Conservation (phyloP, 2,113 vertebrate species). For the Dicrurus megarhynchus region DNA sequence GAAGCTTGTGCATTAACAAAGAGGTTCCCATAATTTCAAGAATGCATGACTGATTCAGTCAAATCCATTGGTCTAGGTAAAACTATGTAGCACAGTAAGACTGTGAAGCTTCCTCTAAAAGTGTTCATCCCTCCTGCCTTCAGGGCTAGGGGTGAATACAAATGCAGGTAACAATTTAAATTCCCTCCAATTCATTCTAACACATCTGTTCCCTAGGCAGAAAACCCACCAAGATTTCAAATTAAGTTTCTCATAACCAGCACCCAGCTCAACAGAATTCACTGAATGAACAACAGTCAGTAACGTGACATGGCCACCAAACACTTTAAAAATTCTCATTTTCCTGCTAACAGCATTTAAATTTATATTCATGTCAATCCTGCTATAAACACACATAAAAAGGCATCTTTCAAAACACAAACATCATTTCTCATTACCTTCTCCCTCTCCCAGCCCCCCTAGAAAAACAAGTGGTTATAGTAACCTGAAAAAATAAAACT, state of each 20-base stretch:
- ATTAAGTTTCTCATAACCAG: background rate
- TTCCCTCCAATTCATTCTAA: background rate
- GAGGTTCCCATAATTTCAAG: background rate
- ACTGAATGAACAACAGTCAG: background rate
- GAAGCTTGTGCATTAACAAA: background rate
- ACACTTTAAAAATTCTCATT: background rate
- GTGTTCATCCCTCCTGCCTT: background rate
- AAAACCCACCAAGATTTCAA: background rate
- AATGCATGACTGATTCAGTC: background rate
- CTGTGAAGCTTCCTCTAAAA: background rate
- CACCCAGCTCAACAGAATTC: background rate
- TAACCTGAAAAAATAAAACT: background rate
- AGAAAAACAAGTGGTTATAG: background rate
- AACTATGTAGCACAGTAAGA: background rate
- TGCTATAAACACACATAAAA: background rate
- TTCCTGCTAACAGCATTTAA: background rate
- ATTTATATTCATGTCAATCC: background rate
- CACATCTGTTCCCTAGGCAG: background rate
- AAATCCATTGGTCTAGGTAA: background rate
- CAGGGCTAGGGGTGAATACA: background rate
- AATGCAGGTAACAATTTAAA: background rate
- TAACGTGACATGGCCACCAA: accelerated
- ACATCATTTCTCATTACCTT: background rate
- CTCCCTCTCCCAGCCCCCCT: accelerated
- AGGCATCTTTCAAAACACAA: background rate